Evolutionary conservation across 1,140 invertebrate genomes (phyloP), one percentile per base, ranked within the genome.

Genomic region (Neomicropteryx cornuta): DNA sequence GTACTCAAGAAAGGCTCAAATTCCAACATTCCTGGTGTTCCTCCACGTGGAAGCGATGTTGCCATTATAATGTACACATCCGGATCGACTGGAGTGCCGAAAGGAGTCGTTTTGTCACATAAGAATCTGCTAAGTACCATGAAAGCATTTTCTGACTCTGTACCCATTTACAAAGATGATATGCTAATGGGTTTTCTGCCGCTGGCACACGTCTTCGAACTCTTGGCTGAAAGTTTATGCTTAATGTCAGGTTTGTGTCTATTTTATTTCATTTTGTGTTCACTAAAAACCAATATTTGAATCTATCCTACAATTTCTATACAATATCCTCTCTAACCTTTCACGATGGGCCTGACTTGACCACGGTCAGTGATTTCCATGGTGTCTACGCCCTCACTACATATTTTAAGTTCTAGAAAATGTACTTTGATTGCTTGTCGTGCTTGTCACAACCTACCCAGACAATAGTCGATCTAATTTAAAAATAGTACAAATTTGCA

Each of bases 21-120:
- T 22, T 60, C 63, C 1, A 37, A 56, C 44, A 53, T n/a, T n/a
- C n/a, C n/a, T n/a, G n/a, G n/a, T n/a, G n/a, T n/a, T n/a, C 64
- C 73, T 10, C 86, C 87, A 10, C 69, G 68, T 14, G 55, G 73
- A 2, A 67, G 79, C 5, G 91, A 97, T 51, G 80, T 78, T 11
- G 91, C 91, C 14, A 91, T 96, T 48, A 87, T 96, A 28, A 96
- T 96, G 91, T 97, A 96, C 67, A 96, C 92, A 1, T 91, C 86
- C 46, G 92, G 92, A 2, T 93, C 88, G 0, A 96, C 91, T 0
- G 91, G 92, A 20, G 77, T 85, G 38, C 90, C 90, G 0, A 93
- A 94, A 65, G 85, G 85, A 19, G 85, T 88, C 2, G 53, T 87
- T 18, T 55, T 88, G n/a, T 83, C 87, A 1, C 94, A 99, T 59